phyloP scores from a whole-genome alignment of 2,888 invertebrate species.

The Ophioninae sp. region DNA sequence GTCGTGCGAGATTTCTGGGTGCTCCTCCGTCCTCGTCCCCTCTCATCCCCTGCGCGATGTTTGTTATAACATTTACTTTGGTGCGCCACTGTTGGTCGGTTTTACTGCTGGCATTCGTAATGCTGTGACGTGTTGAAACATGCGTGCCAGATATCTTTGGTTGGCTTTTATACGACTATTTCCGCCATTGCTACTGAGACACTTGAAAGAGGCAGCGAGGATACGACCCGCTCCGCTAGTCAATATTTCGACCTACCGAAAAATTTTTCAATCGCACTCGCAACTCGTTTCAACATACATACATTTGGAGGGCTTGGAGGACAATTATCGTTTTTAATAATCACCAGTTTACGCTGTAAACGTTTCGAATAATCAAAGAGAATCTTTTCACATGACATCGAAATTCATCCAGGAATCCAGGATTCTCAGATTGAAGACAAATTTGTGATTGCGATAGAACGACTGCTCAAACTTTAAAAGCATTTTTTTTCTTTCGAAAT shows the following conservation, averaged over 20 bases:
- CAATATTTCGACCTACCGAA: not conserved
- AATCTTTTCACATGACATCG: no score
- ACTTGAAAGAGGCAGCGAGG: conserved; percentile 41
- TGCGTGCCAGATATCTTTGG: conserved; percentile 77
- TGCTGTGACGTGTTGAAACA: conserved; percentile 71
- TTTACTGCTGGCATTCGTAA: conserved; percentile 70
- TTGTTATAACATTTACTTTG: conserved; percentile 80
- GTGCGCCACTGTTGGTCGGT: conserved; percentile 75
- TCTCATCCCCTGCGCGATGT: conserved; percentile 65
- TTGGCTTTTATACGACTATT: conserved; percentile 66
- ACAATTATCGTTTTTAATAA: no score
- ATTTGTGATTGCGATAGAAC: no score
- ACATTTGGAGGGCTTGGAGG: no score
- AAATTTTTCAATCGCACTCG: no score
- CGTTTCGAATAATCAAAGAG: no score
- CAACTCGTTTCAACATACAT: no score
- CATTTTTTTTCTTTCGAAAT: no score
- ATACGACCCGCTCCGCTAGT: not conserved
- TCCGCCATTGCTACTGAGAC: conserved; percentile 67
- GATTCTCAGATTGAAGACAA: no score
- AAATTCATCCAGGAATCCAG: no score
- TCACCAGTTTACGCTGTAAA: no score
- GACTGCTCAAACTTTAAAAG: no score
- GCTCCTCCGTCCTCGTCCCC: conserved; percentile 46
- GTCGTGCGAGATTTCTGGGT: conserved; percentile 69